These are phyloP conservation scores for Danaus plexippus DNA, from an alignment of 1,140 invertebrate species.

Conservation along the genomic window DNA sequence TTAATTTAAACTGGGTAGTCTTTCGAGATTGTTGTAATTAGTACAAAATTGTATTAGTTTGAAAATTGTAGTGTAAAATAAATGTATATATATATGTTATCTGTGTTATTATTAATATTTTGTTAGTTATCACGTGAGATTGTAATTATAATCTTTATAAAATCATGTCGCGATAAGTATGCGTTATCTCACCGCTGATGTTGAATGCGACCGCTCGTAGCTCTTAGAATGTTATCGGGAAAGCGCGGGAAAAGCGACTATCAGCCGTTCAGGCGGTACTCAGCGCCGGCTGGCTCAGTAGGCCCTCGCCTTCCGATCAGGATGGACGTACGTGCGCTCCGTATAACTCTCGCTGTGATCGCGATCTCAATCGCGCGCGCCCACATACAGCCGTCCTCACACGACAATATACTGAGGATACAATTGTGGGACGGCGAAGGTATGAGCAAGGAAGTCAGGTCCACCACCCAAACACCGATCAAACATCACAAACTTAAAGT, in stretches of 20 bases:
- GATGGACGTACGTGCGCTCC: conserved; percentile 54
- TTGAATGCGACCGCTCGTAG: conserved; percentile 38
- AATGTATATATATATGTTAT: too few species aligned
- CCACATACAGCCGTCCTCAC: conserved; percentile 46
- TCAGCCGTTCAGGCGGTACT: conserved; percentile 18
- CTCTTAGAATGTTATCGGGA: conserved; percentile 53
- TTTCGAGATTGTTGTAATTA: too few species aligned
- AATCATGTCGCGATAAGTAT: conserved; percentile 43
- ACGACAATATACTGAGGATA: conserved; percentile 61
- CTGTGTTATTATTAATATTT: too few species aligned
- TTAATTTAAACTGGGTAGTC: too few species aligned
- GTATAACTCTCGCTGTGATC: conserved; percentile 41
- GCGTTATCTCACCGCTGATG: conserved; percentile 43
- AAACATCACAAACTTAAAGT: conserved; percentile 48
- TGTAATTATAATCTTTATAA: conserved; percentile 5
- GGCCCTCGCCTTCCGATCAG: conserved; percentile 52
- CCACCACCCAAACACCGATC: conserved; percentile 24
- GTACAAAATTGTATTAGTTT: too few species aligned
- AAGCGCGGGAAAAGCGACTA: conserved; percentile 63
- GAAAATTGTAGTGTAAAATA: too few species aligned
- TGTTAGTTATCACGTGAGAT: too few species aligned
- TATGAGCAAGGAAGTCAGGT: conserved; percentile 44
- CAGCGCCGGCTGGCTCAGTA: conserved; percentile 40
- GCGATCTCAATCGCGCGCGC: conserved; percentile 50
- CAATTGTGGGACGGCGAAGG: conserved; percentile 64